Percentiles rank a stretch among this genome's conserved stretches.
Conservation (phyloP, 2,113 vertebrate species). For the Tretioscincus oriximinensis region DNA sequence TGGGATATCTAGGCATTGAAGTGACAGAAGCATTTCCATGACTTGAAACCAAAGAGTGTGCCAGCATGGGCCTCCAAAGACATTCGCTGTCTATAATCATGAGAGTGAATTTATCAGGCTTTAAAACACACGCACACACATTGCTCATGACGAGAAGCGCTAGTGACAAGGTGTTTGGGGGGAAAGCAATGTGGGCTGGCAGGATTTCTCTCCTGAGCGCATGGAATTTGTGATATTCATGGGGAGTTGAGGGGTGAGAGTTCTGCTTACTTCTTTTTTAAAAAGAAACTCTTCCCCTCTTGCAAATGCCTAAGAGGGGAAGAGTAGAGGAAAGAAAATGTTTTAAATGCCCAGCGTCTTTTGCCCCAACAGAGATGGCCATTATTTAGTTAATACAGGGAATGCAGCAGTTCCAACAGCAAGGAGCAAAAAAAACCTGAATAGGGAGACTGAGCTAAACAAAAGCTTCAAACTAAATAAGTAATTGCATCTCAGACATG, state of each 20-base stretch:
- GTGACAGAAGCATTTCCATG: conserved; percentile 70
- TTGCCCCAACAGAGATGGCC: background rate
- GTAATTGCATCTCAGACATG: background rate
- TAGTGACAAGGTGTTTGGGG: conserved; percentile 67
- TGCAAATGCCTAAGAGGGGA: background rate
- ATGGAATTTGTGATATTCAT: conserved; percentile 60
- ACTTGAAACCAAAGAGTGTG: conserved; percentile 61
- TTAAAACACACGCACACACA: background rate
- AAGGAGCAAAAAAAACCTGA: background rate
- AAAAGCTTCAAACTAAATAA: background rate
- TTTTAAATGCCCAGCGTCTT: conserved; percentile 32
- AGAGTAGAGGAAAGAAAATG: conserved; percentile 2
- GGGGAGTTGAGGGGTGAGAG: conserved; percentile 36
- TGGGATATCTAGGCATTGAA: conserved; percentile 61
- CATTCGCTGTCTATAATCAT: conserved; percentile 53
- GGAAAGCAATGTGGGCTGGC: conserved; percentile 54
- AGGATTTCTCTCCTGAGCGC: conserved; percentile 54
- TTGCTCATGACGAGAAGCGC: conserved; percentile 52
- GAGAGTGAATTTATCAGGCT: conserved; percentile 49
- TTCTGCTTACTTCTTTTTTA: conserved; percentile 23
- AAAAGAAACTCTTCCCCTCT: conserved; percentile 45
- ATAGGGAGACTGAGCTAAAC: background rate
- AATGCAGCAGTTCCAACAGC: background rate
- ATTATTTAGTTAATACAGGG: background rate
- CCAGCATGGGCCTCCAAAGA: conserved; percentile 43